phyloP scores from a whole-genome alignment of 1,140 invertebrate genomes.

The Drosophila albomicans region DNA sequence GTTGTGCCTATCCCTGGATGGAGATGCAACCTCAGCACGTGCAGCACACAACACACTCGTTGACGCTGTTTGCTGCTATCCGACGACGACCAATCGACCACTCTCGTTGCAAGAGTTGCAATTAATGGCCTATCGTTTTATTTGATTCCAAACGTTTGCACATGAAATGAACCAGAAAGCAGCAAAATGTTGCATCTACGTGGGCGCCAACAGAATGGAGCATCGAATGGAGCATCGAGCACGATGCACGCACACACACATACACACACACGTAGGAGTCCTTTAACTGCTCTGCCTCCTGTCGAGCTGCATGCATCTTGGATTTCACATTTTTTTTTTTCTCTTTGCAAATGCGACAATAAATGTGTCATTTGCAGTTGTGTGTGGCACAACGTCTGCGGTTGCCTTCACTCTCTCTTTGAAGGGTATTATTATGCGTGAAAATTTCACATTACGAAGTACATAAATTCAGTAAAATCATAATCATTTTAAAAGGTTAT shows the following conservation, averaged over 20 bases:
- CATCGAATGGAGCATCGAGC: not conserved
- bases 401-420: conserved; percentile 14
- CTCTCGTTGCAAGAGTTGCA: conserved; percentile 59
- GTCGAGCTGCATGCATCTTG: not conserved
- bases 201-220: conserved; percentile 21
- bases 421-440: too few relatives aligned
- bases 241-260: not conserved
- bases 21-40: conserved; percentile 19
- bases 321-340: conserved; percentile 6
- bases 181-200: conserved; percentile 70
- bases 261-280: not conserved
- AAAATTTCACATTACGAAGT: too few relatives aligned
- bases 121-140: conserved; percentile 76
- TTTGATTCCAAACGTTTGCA: conserved; percentile 75
- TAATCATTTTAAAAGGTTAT: too few relatives aligned
- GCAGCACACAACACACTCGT: conserved; percentile 3
- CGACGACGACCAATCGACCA: not conserved
- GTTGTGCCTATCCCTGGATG: conserved; percentile 28
- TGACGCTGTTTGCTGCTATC: not conserved
- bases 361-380: conserved; percentile 65
- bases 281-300: not conserved
- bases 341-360: conserved; percentile 30
- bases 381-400: conserved; percentile 22
- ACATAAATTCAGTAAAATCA: too few relatives aligned
- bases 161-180: conserved; percentile 75